Base-by-base conservation (phyloP, 2,113 vertebrate genomes). In the Ophiodon elongatus region DNA sequence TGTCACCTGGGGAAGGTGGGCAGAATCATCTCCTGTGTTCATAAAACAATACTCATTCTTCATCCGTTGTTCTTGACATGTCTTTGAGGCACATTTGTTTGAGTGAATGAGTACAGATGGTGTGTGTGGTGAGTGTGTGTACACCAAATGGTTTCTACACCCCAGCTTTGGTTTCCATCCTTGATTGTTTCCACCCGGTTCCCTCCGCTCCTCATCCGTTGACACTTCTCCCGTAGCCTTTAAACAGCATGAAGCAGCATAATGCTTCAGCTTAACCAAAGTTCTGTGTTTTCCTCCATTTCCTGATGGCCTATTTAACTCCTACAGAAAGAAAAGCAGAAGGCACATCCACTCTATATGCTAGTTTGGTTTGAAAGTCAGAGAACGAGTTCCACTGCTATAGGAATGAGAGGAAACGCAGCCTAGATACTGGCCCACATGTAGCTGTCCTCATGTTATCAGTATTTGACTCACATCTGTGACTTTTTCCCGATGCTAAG, bases 401-500 rank as follows among this genome's bases (percentile, higher is more conserved):
- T 56, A 25, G 11, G 23, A 84, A 72, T 0, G 25, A 1, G 23
- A 64, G 19, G 14, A 62, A 56, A 63, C 3, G 37, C 19, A 59
- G 47, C 27, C 13, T 27, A 6, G 39, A 75, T 64, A 68, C 73
- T 54, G 39, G 71, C 72, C 85, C 74, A 84, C 73, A 60, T 81
- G 47, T n/a, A 69, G 76, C 68, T 31, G 56, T 64, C 66, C 39
- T 82, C 27, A 69, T 66, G 21, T 65, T 76, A 47, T 59, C 71
- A 80, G n/a, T 65, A 33, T 87, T 80, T 91, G 83, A 90, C 73
- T 92, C 86, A 88, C 4, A n/a, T 17, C 57, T 88, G 56, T 29
- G 31, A 17, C 15, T 77, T 82, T 71, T 33, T 78, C 9, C 41
- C n/a, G 27, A 13, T 76, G 67, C 29, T 63, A 56, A 73, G 76